phyloP scores from a whole-genome alignment of 2,888 invertebrate genomes.

The Aphrophora alni region DNA sequence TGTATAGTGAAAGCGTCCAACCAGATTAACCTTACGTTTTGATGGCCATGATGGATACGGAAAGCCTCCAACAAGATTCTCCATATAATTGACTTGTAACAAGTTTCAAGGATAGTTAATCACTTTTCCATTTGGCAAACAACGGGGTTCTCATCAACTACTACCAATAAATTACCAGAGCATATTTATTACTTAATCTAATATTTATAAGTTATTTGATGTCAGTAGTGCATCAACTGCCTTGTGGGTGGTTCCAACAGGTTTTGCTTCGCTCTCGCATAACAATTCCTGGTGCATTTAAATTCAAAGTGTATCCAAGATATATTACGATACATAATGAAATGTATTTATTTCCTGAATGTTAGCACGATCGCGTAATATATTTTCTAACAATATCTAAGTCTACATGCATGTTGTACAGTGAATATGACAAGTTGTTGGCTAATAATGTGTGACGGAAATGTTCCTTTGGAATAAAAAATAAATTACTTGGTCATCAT shows the following conservation, averaged over 20 bases:
- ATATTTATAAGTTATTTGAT: background rate
- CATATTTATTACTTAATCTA: background rate
- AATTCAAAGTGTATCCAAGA: background rate
- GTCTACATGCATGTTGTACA: too few species aligned
- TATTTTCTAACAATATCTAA: background rate
- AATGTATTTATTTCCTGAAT: background rate
- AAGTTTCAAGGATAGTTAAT: background rate
- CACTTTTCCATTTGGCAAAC: slow-evolving; percentile 2
- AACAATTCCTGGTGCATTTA: background rate
- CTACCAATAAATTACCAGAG: background rate
- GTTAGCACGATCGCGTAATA: background rate
- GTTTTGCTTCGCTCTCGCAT: background rate
- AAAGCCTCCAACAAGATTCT: background rate
- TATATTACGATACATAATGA: too few species aligned
- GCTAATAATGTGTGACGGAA: too few species aligned
- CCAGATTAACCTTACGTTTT: too few species aligned
- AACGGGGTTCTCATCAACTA: background rate
- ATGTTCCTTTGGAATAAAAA: too few species aligned
- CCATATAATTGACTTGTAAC: background rate
- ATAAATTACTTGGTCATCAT: too few species aligned
- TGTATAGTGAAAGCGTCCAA: too few species aligned
- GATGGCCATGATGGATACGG: too few species aligned
- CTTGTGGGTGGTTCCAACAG: background rate
- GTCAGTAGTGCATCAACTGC: background rate
- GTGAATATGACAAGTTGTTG: too few species aligned